Percentiles rank a stretch among this genome's conserved stretches.
Conservation (phyloP, 2,797 vertebrate genomes). For the Falco naumanni region DNA sequence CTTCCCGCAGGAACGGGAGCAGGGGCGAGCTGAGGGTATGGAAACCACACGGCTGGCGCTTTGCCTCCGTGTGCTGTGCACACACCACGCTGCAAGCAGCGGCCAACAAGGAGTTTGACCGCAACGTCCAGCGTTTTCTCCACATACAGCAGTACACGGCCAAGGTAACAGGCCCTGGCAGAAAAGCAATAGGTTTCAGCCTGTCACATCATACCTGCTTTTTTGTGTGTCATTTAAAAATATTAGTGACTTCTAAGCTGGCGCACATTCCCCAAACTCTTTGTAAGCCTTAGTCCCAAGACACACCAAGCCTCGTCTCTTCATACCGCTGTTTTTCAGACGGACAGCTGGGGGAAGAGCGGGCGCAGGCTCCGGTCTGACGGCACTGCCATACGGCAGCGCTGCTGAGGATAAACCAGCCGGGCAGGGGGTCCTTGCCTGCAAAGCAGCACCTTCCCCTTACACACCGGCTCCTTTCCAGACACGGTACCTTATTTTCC, state of each 20-base stretch:
- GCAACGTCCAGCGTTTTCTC: background rate
- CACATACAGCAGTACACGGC: background rate
- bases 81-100: background rate
- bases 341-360: background rate
- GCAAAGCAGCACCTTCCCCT: background rate
- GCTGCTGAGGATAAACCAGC: background rate
- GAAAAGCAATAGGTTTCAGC: background rate
- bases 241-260: background rate
- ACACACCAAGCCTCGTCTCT: accelerated
- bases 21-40: background rate
- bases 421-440: background rate
- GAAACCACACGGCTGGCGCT: background rate
- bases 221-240: background rate
- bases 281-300: background rate
- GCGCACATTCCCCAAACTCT: background rate
- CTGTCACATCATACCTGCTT: background rate
- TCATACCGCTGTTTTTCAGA: background rate
- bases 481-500: accelerated
- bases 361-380: accelerated
- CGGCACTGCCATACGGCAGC: accelerated
- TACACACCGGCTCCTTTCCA: background rate
- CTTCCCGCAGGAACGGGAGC: background rate
- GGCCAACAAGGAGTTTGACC: background rate
- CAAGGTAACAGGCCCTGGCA: background rate
- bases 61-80: background rate